Evolutionary conservation across 2,113 vertebrate species (phyloP).

Genomic region (Pyrgilauda ruficollis): DNA sequence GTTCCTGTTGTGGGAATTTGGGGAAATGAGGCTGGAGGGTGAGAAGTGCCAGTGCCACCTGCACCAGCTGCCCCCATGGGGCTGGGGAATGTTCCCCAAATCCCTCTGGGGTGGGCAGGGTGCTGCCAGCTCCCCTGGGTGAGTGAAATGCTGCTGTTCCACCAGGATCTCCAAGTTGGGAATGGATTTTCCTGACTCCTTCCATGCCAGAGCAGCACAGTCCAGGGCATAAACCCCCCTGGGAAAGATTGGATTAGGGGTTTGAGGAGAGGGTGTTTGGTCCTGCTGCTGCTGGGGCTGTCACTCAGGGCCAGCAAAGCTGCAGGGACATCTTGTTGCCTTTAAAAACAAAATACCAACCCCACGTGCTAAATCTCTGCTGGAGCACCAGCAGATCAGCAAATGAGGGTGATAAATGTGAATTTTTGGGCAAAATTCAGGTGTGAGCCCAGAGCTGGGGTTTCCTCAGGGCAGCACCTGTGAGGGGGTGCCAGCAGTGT

Average conservation of each 20-base stretch:
- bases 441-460: neutral
- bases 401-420: neutral
- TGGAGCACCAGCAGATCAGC: neutral
- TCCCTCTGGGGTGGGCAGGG: neutral
- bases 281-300: neutral
- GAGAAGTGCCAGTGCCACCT: too few species aligned
- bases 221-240: neutral
- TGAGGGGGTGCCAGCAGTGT: neutral
- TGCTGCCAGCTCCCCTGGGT: neutral
- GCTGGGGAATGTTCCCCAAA: neutral
- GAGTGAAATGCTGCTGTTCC: neutral
- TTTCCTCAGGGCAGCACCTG: neutral
- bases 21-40: neutral
- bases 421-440: neutral
- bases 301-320: neutral
- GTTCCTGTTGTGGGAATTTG: rapidly evolving
- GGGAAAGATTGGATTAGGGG: rapidly evolving
- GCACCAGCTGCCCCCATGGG: neutral
- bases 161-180: neutral
- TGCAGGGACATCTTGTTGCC: neutral
- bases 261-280: neutral
- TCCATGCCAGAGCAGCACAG: rapidly evolving
- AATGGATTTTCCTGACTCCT: neutral
- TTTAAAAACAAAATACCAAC: neutral
- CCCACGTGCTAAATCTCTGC: rapidly evolving